These are phyloP conservation scores for Cervus canadensis DNA, from an alignment of 2,113 vertebrate species.

Conservation along the genomic window DNA sequence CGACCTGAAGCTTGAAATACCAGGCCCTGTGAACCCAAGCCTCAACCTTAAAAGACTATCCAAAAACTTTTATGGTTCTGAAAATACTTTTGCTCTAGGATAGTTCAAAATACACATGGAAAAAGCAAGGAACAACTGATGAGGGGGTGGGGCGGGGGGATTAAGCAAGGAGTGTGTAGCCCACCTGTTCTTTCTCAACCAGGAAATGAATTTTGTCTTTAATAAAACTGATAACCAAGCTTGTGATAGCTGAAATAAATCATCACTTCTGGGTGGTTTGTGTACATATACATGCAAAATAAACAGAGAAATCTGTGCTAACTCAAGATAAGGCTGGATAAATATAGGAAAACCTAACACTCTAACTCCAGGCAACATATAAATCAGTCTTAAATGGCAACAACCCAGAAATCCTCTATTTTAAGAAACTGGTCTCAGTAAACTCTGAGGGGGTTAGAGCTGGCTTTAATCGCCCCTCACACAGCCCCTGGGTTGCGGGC, in stretches of 20 bases:
- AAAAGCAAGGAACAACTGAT: neutral
- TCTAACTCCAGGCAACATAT: neutral
- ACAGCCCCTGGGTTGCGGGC: neutral
- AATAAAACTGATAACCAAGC: neutral
- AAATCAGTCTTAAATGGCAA: constrained; percentile 13
- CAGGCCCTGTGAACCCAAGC: neutral
- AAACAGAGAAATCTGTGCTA: constrained; percentile 59
- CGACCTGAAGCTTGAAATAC: constrained; percentile 41
- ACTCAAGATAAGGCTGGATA: constrained; percentile 40
- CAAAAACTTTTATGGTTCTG: neutral
- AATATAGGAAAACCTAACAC: constrained; percentile 11
- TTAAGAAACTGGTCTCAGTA: constrained; percentile 3
- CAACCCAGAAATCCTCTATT: neutral
- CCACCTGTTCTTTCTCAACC: neutral
- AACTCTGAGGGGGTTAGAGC: neutral
- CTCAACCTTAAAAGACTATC: neutral
- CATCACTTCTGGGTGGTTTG: neutral
- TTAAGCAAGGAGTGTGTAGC: neutral
- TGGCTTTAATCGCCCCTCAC: neutral
- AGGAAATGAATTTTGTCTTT: constrained; percentile 15
- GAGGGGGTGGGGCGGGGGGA: fast-evolving
- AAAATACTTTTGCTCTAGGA: neutral
- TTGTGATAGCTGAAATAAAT: neutral
- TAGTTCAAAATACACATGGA: neutral
- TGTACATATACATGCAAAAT: constrained; percentile 17